A percentile compares a stretch with the other conserved stretches of the same genome.
Conservation (phyloP, 2,113 vertebrate genomes). For the Alaudala cheleensis region DNA sequence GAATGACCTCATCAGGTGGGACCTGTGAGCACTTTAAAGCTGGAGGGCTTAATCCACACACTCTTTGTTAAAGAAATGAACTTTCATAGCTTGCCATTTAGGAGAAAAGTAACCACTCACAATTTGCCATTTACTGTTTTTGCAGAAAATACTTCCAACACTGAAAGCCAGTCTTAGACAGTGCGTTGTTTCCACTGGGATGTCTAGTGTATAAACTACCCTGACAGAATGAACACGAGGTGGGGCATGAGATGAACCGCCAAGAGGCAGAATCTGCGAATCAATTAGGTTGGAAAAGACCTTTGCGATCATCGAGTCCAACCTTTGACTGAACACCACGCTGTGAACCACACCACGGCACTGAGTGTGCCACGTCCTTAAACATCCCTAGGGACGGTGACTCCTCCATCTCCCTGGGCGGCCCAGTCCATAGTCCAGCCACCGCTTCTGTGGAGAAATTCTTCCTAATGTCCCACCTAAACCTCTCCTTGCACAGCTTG, state of each 20-base stretch:
- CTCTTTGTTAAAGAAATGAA: background rate
- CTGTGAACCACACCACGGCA: background rate
- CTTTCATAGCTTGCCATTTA: too few relatives aligned
- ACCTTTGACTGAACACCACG: background rate
- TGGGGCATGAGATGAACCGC: accelerated
- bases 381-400: background rate
- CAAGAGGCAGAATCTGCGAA: background rate
- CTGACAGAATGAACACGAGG: background rate
- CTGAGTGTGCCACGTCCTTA: background rate
- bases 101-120: too few relatives aligned
- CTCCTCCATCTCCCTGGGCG: background rate
- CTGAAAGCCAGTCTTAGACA: too few relatives aligned
- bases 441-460: background rate
- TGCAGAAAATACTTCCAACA: background rate
- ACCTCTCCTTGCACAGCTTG: background rate
- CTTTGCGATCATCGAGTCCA: background rate
- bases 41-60: background rate
- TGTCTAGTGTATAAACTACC: accelerated
- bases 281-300: background rate
- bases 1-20: background rate
- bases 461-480: background rate
- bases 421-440: background rate
- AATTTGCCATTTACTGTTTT: background rate
- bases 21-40: background rate
- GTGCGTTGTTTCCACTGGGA: accelerated